Evolutionary conservation across 1,140 invertebrate genomes (phyloP), one percentile per base, ranked within the genome.

Genomic region (Chrysomallon squamiferum): DNA sequence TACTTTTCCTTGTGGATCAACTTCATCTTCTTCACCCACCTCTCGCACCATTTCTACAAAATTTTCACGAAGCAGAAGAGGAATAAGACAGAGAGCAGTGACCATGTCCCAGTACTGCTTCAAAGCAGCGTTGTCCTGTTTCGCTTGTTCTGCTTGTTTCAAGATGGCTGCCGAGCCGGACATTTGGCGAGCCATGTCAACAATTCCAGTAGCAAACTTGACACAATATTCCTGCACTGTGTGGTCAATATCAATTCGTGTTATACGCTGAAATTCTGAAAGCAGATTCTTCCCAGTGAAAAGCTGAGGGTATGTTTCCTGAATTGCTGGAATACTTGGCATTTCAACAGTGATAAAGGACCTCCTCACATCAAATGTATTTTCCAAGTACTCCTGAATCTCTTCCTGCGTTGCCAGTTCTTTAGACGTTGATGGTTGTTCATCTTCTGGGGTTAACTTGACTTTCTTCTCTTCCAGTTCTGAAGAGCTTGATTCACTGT

Each of bases 21-120:
- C 75, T 49, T 77, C 72, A 43, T 80, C 78, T 41, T 77, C 75
- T 38, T 77, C 75, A n/a, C 73, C 76, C n/a, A 81, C 74, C 66
- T 82, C 80, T 3, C 73, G 64, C 7, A 82, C 76, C 77, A 80
- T 79, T 65, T 82, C 80, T 45, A 76, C 75, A 59, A 82, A 69
- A 32, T 82, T 81, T 57, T 82, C 80, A 22, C 75, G 67, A 59
- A 81, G 72, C 29, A 81, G 71, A 35, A 78, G 68, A 0, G 80
- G 80, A 9, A 82, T 62, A 4, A 82, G 68, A 66, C 78, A 82
- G 30, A 82, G 68, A 9, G 79, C 79, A 5, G 78, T 78, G 11
- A 82, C 79, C 80, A 82, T 82, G 54, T 82, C 80, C 80, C 80
- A 82, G 63, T 82, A 82, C 59, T 80, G 80, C 60, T 74, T 72